Evolutionary conservation across 2,888 invertebrate species (phyloP).

Genomic region (Drosophila yooni): DNA sequence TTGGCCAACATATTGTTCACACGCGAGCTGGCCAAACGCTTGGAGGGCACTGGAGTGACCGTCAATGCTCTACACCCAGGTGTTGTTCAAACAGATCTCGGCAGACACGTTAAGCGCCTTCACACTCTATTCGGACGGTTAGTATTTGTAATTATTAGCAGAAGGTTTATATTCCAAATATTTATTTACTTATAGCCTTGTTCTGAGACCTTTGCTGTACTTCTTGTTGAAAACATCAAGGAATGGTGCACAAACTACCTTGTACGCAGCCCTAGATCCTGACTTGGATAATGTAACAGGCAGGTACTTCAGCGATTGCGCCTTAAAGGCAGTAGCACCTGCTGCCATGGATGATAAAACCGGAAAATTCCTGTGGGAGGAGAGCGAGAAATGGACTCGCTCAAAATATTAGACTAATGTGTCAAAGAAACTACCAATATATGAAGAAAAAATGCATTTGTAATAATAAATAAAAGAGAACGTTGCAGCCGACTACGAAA

Average conservation of each 20-base stretch:
- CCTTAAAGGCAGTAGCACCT: constrained; percentile 85
- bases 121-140: constrained; percentile 84
- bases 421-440: neutral
- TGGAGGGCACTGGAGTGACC: constrained; percentile 90
- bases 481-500: neutral
- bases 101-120: constrained; percentile 90
- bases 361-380: constrained; percentile 88
- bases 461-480: neutral
- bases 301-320: constrained; percentile 87
- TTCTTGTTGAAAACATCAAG: constrained; percentile 80
- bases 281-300: constrained; percentile 81
- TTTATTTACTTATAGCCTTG: constrained; percentile 22
- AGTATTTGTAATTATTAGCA: neutral
- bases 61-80: constrained; percentile 95
- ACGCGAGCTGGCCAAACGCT: constrained; percentile 88
- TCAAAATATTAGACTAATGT: constrained; percentile 3
- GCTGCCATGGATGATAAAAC: constrained; percentile 86
- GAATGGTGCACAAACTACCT: constrained; percentile 84
- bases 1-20: constrained; percentile 92
- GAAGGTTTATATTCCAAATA: neutral
- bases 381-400: constrained; percentile 62
- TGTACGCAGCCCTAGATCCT: constrained; percentile 83
- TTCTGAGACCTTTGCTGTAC: constrained; percentile 77
- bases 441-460: neutral
- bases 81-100: constrained; percentile 91